Evolutionary conservation across 2,113 vertebrate genomes (phyloP).

Genomic region (Cepphus grylle): DNA sequence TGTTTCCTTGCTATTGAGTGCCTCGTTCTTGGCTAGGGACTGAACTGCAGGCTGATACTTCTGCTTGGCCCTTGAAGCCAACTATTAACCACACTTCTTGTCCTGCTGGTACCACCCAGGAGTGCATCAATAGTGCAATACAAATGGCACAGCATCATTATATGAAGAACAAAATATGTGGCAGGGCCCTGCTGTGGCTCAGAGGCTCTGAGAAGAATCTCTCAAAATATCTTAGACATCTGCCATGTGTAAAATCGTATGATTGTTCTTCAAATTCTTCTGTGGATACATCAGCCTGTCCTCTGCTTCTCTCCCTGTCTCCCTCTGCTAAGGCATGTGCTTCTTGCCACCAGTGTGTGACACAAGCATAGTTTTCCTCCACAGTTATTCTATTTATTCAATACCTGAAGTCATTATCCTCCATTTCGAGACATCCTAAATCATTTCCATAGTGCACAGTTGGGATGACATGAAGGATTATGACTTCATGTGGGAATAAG

Average conservation of each 20-base stretch:
- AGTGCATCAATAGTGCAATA: conserved; percentile 31
- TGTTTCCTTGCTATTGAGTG: conserved; percentile 17
- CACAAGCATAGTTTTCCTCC: neutral
- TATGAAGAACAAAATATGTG: conserved; percentile 37
- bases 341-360: neutral
- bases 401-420: conserved; percentile 30
- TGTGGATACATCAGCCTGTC: conserved; percentile 39
- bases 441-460: neutral
- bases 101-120: conserved; percentile 59
- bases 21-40: conserved; percentile 4
- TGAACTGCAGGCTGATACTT: conserved; percentile 49
- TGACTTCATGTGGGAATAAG: conserved; percentile 5
- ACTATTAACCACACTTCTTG: conserved; percentile 31
- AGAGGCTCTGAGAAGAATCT: conserved; percentile 38
- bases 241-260: conserved; percentile 59
- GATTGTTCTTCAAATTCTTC: conserved; percentile 52
- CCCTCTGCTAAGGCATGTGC: neutral
- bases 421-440: neutral
- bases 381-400: conserved; percentile 1
- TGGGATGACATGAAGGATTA: conserved; percentile 4
- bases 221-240: conserved; percentile 62
- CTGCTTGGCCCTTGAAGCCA: conserved; percentile 48
- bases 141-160: conserved; percentile 21
- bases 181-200: conserved; percentile 51
- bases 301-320: neutral